Evolutionary conservation across 2,797 vertebrate species (phyloP).

Genomic region (Linurgus olivaceus): DNA sequence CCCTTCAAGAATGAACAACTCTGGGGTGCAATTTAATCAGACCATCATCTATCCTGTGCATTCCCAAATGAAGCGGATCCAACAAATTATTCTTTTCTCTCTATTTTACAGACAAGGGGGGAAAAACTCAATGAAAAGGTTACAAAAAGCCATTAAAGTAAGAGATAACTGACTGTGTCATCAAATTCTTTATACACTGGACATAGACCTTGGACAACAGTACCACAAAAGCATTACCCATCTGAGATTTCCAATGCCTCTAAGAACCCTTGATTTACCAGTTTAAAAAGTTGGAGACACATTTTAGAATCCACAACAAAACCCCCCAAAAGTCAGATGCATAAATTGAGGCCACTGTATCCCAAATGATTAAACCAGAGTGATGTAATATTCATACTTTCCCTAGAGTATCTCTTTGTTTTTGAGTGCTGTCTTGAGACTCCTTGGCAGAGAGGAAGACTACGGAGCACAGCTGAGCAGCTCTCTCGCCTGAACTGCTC

Average conservation of each 20-base stretch:
- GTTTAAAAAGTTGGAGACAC: neutral
- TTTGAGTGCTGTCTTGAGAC: conserved; percentile 26
- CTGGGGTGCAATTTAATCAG: neutral
- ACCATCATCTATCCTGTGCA: neutral
- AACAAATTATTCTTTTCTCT: neutral
- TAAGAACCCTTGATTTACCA: neutral
- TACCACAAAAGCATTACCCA: neutral
- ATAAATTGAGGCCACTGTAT: conserved; percentile 13
- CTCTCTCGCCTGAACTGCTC: conserved; percentile 50
- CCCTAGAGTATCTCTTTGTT: conserved; percentile 41
- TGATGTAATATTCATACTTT: conserved; percentile 54
- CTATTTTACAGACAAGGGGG: neutral
- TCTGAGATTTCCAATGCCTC: neutral
- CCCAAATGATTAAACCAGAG: conserved; percentile 18
- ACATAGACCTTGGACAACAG: neutral
- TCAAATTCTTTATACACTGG: neutral
- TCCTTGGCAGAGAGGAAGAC: conserved; percentile 44
- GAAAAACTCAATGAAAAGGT: accelerated
- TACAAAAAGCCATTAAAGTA: neutral
- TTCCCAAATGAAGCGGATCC: neutral
- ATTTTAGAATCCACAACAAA: neutral
- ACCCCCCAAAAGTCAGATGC: neutral
- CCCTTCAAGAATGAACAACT: neutral
- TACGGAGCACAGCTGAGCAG: neutral
- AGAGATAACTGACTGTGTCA: neutral